These are phyloP conservation scores for Lepidochrysops patricia DNA, from an alignment of 2,888 invertebrate genomes.

Conservation along the genomic window DNA sequence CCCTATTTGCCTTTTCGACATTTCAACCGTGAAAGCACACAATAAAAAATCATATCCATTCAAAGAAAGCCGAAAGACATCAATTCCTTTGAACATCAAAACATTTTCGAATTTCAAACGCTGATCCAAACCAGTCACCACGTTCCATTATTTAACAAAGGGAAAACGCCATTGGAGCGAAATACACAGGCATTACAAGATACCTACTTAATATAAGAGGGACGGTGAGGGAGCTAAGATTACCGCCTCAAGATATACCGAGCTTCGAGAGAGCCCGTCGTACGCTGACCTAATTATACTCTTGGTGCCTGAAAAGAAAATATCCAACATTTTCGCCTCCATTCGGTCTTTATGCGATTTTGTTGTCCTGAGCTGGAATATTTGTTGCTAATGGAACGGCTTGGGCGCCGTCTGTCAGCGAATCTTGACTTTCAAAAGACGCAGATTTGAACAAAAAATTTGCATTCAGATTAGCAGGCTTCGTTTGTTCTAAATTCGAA, in stretches of 20 bases:
- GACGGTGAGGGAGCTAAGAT: conserved; percentile 6
- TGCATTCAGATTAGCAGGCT: background rate
- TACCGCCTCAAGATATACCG: background rate
- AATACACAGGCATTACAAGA: background rate
- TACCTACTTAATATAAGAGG: background rate
- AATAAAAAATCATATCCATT: too few relatives aligned
- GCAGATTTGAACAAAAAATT: background rate
- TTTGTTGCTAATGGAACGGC: background rate
- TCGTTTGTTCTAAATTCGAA: too few relatives aligned
- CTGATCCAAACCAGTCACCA: too few relatives aligned
- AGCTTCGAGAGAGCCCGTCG: background rate
- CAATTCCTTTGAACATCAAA: too few relatives aligned
- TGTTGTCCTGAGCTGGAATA: background rate
- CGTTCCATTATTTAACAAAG: background rate
- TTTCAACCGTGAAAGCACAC: too few relatives aligned
- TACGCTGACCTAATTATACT: conserved; percentile 10
- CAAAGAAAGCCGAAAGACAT: too few relatives aligned
- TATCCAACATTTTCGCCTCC: background rate
- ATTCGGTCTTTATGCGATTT: background rate
- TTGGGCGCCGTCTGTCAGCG: background rate
- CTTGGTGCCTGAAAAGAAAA: background rate
- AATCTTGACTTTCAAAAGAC: background rate
- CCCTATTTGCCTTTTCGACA: too few relatives aligned
- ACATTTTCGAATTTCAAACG: too few relatives aligned
- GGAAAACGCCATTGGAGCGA: background rate